A percentile compares a stretch with the other conserved stretches of the same genome.
phyloP scores from a whole-genome alignment of 2,888 invertebrate species.

The Leistus spinibarbis region DNA sequence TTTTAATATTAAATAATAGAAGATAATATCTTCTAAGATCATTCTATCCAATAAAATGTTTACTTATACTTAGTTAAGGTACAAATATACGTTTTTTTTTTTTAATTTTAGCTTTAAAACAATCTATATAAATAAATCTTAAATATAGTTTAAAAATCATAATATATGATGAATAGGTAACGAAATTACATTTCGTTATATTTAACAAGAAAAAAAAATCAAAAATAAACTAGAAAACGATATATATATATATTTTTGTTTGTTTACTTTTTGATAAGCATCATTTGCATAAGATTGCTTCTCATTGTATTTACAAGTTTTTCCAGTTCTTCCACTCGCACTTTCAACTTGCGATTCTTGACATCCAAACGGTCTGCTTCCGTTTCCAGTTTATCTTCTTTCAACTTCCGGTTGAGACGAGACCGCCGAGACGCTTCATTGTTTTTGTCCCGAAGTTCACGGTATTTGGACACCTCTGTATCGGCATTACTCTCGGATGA shows the following conservation, averaged over 20 bases:
- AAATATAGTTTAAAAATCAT: slow-evolving; percentile 30
- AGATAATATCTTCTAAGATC: not conserved
- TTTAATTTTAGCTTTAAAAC: not conserved
- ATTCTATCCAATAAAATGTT: not conserved
- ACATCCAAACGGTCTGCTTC: slow-evolving; percentile 63
- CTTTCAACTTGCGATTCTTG: slow-evolving; percentile 67
- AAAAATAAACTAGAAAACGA: not conserved
- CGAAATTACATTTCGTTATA: slow-evolving; percentile 7
- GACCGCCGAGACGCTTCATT: slow-evolving; percentile 80
- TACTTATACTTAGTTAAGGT: not conserved
- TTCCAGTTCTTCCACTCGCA: slow-evolving; percentile 71
- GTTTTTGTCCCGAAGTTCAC: slow-evolving; percentile 75
- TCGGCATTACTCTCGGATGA: slow-evolving; percentile 54
- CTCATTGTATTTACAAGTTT: slow-evolving; percentile 70
- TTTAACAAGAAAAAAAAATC: slow-evolving; percentile 13
- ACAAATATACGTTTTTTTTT: not conserved
- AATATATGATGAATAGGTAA: slow-evolving; percentile 31
- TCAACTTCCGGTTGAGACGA: slow-evolving; percentile 71
- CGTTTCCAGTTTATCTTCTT: slow-evolving; percentile 58
- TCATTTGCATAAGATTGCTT: slow-evolving; percentile 68
- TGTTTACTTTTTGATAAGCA: slow-evolving; percentile 61
- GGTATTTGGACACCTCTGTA: slow-evolving; percentile 63
- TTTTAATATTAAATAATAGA: too few relatives aligned
- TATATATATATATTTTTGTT: not conserved
- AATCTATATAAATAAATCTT: not conserved